Base-by-base conservation (phyloP, 2,888 invertebrate genomes). In the Punctoribates punctum region DNA sequence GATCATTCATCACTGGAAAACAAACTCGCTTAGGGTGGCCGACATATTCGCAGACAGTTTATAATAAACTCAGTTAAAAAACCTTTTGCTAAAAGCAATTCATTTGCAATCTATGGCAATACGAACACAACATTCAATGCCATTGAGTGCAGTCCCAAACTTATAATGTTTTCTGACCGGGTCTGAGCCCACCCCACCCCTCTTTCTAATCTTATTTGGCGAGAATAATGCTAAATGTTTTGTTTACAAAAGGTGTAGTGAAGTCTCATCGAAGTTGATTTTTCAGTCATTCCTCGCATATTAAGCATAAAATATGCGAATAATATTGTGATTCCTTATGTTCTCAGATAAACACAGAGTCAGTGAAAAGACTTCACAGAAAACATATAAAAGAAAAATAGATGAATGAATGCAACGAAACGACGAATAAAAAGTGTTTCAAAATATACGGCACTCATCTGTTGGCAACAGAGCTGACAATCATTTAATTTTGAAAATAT, bases 1-100 rank as follows among this genome's bases (percentile, higher is more conserved):
- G 70, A 70, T 70, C 70, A 70, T 70, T 70, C 70, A 70, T 70
- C 70, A 70, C 70, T 70, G 27, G 70, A 70, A 70, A 70, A 70
- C 70, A 70, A 70, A 70, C 70, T 70, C 42, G 23, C 70, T 23
- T 46, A 11, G 70, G 70, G 70, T 70, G 70, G 70, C 70, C 70
- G 42, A 70, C 70, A 70, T 70, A 38, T 70, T 42, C 42, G 70
- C 70, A 70, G 70, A 70, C 70, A 70, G 70, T 70, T 70, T 46
- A 70, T 70, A 70, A 70, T 70, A 70, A 70, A 70, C 70, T 42
- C 1, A 65, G 65, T 65, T n/a, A 65, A 65, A 65, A 65, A 65
- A 38, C 65, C 15, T 38, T 38, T 67, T 67, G 11, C 27, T 67
- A 38, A 70, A 70, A 9, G 42, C 42, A 42, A 42, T 42, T 11